Evolutionary conservation across 2,797 vertebrate genomes (phyloP).

Genomic region (Eulemur albifrons): DNA sequence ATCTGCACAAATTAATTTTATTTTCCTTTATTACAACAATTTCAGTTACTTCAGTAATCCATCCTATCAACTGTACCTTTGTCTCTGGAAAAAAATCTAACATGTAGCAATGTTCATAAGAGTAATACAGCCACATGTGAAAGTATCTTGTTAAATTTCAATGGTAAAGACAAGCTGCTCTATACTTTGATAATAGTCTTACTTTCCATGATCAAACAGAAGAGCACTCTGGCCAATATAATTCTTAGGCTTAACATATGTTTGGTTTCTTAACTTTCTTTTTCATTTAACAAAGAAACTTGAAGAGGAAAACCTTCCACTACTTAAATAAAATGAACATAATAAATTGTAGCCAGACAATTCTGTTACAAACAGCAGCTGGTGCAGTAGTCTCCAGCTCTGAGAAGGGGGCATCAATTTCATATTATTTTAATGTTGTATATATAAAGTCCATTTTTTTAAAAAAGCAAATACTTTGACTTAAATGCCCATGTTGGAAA

Average conservation of each 20-base stretch:
- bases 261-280: constrained; percentile 35
- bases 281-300: constrained; percentile 15
- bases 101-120: not conserved
- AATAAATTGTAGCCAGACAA: not conserved
- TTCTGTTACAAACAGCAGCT: not conserved
- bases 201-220: constrained; percentile 30
- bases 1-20: not conserved
- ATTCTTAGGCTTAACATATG: not conserved
- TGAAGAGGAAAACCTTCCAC: not conserved
- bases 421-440: not conserved
- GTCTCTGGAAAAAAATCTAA: not conserved
- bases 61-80: constrained; percentile 12
- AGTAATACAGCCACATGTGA: not conserved
- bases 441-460: not conserved
- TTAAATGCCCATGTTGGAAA: constrained; percentile 29
- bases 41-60: not conserved
- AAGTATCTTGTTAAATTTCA: constrained; percentile 38
- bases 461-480: not conserved
- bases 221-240: not conserved
- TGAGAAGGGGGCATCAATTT: not conserved
- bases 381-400: not conserved
- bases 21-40: not conserved
- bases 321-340: constrained; percentile 23
- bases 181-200: not conserved
- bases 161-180: not conserved